phyloP scores from a whole-genome alignment of 2,113 vertebrate species.

The Esox niger region DNA sequence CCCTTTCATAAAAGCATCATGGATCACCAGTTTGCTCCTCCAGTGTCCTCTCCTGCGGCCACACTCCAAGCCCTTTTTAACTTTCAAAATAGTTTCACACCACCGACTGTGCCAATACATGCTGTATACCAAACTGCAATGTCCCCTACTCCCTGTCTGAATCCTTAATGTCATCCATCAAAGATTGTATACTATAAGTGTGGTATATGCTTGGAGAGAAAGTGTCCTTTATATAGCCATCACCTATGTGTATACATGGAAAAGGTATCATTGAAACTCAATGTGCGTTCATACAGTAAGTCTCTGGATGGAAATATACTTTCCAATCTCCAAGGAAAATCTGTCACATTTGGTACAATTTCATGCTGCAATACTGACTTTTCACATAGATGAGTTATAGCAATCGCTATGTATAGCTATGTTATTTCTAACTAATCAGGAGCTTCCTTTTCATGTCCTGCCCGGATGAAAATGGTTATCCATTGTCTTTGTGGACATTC shows the following conservation, averaged over 20 bases:
- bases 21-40: conserved; percentile 71
- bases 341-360: background rate
- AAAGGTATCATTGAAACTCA: too few species aligned
- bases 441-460: conserved; percentile 46
- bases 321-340: background rate
- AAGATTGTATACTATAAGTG: too few species aligned
- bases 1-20: conserved; percentile 69
- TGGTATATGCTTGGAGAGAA: too few species aligned
- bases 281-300: too few species aligned
- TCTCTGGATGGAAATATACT: too few species aligned
- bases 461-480: conserved; percentile 48
- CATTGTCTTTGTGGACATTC: conserved; percentile 31
- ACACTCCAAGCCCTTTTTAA: conserved; percentile 62
- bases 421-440: conserved; percentile 51
- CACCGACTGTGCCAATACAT: conserved; percentile 60
- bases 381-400: conserved; percentile 36
- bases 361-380: conserved; percentile 22
- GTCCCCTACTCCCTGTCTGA: conserved; percentile 43
- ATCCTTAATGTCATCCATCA: conserved; percentile 35
- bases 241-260: background rate
- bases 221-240: background rate
- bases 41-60: conserved; percentile 65
- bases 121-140: conserved; percentile 63
- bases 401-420: conserved; percentile 44
- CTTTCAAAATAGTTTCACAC: conserved; percentile 69